These are phyloP conservation scores for Pocillopora verrucosa DNA, from an alignment of 64 coral and sea anemone species.

Conservation along the genomic window DNA sequence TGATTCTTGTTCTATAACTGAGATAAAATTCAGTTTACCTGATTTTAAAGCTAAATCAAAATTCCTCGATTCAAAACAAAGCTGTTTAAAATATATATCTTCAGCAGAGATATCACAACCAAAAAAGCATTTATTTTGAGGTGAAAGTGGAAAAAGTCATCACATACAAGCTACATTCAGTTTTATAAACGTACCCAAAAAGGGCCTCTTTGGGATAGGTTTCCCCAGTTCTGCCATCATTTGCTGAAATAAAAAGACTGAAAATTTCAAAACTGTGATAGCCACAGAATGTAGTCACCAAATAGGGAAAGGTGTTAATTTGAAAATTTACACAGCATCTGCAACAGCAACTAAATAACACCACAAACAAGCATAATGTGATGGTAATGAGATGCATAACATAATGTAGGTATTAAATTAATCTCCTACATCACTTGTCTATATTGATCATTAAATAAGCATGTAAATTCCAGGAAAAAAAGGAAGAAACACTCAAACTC, in stretches of 20 bases:
- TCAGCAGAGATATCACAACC: not conserved
- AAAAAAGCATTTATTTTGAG: not conserved
- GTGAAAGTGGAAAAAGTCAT: not conserved
- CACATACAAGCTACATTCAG: not conserved
- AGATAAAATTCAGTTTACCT: too few species aligned
- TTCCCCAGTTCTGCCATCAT: constrained; percentile 96
- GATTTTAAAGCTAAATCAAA: too few species aligned
- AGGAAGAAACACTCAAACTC: constrained; percentile 8
- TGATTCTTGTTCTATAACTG: too few species aligned
- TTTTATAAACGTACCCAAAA: constrained; percentile 54
- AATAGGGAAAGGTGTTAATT: not conserved
- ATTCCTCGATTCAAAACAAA: not conserved
- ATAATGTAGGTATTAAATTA: too few species aligned
- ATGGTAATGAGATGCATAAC: too few species aligned
- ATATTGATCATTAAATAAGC: not conserved
- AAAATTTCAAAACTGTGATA: too few species aligned
- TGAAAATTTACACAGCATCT: too few species aligned
- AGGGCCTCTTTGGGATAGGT: constrained; percentile 88
- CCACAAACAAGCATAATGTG: too few species aligned
- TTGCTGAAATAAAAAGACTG: constrained; percentile 30
- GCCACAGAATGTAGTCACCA: not conserved
- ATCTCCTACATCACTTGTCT: not conserved
- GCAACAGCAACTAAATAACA: too few species aligned
- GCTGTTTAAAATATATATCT: not conserved
- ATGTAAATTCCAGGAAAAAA: too few species aligned